phyloP scores from a whole-genome alignment of 2,888 invertebrate genomes.

The Coecobrya sp. region DNA sequence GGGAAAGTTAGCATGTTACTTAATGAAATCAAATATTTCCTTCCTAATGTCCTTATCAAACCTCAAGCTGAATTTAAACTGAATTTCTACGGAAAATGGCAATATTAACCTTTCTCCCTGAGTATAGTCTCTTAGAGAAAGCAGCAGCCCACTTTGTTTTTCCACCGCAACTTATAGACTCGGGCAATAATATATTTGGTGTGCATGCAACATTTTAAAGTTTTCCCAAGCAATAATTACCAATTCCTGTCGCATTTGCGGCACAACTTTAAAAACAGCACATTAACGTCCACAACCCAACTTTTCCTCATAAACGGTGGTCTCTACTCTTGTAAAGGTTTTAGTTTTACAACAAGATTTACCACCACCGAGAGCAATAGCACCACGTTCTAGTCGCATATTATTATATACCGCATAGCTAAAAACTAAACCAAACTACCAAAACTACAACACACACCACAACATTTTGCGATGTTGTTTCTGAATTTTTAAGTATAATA shows the following conservation, averaged over 20 bases:
- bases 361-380: not conserved
- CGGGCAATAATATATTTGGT: too few relatives aligned
- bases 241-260: not conserved
- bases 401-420: not conserved
- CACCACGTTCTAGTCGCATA: not conserved
- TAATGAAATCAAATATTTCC: not conserved
- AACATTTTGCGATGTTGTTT: not conserved
- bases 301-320: not conserved
- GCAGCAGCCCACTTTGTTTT: too few relatives aligned
- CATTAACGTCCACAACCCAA: not conserved
- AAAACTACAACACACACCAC: not conserved
- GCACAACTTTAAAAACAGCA: conserved; percentile 9
- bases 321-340: not conserved
- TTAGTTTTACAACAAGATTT: not conserved
- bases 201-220: not conserved
- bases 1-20: not conserved
- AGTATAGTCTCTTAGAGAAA: too few relatives aligned
- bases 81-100: not conserved
- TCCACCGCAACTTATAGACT: too few relatives aligned
- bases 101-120: too few relatives aligned
- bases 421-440: not conserved
- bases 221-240: conserved; percentile 16
- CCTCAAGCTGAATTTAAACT: not conserved
- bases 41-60: not conserved
- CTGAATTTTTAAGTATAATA: conserved; percentile 6